These are phyloP conservation scores for Isichthys henryi DNA, from an alignment of 2,113 vertebrate species.

Conservation along the genomic window DNA sequence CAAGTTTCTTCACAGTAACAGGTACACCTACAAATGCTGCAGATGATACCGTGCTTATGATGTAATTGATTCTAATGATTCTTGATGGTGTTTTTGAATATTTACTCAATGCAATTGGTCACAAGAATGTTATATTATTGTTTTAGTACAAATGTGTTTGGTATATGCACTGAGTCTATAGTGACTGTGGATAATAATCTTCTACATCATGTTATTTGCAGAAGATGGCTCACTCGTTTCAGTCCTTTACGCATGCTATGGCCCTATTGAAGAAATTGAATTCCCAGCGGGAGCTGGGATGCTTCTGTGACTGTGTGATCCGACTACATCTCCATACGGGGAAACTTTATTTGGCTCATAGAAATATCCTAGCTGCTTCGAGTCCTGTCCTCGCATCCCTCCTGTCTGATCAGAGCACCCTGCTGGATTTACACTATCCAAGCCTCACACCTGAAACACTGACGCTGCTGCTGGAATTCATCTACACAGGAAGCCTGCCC, in stretches of 20 bases:
- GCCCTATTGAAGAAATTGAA: slow-evolving; percentile 44
- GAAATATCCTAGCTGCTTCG: slow-evolving; percentile 55
- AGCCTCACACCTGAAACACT: slow-evolving; percentile 46
- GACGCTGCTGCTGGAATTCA: slow-evolving; percentile 49
- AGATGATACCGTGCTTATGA: neutral
- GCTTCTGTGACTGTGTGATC: slow-evolving; percentile 58
- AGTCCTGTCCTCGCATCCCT: slow-evolving; percentile 56
- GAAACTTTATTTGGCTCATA: slow-evolving; percentile 47
- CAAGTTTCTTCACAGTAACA: neutral
- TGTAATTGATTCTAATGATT: neutral
- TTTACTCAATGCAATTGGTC: neutral
- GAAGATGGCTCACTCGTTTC: slow-evolving; percentile 21
- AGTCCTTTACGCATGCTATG: slow-evolving; percentile 28
- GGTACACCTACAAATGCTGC: neutral
- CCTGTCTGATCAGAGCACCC: slow-evolving; percentile 40
- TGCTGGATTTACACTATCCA: slow-evolving; percentile 51
- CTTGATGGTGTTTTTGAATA: neutral
- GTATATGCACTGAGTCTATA: neutral
- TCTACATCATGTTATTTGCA: slow-evolving; percentile 20
- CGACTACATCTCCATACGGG: slow-evolving; percentile 35
- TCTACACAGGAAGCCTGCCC: slow-evolving; percentile 53
- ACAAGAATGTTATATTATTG: neutral
- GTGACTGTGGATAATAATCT: neutral
- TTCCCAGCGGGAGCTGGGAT: slow-evolving; percentile 43
- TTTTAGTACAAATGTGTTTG: neutral